Conservation (phyloP, 2,797 vertebrate species). For the Oryzias dopingdopingensis region DNA sequence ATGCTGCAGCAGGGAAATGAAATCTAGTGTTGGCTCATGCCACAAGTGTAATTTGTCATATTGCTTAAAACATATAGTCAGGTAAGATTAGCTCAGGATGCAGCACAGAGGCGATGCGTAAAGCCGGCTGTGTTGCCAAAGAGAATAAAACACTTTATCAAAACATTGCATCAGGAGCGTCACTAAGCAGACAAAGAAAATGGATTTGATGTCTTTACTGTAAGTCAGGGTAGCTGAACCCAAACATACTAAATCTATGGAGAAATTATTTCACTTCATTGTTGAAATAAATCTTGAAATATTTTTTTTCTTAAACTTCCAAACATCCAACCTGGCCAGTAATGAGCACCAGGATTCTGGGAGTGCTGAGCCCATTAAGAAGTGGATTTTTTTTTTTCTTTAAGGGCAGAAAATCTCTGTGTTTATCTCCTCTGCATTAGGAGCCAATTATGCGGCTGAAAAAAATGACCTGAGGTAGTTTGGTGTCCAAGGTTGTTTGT, state of each 20-base stretch:
- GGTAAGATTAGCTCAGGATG: slow-evolving; percentile 16
- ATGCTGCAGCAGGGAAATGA: slow-evolving; percentile 5
- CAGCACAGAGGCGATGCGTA: slow-evolving; percentile 17
- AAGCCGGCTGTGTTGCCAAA: slow-evolving; percentile 31
- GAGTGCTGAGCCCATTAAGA: slow-evolving; percentile 49
- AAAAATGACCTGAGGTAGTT: slow-evolving; percentile 66
- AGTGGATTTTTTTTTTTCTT: slow-evolving; percentile 37
- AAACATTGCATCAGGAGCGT: slow-evolving; percentile 59
- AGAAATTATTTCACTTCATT: not conserved
- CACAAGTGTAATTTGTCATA: slow-evolving; percentile 1
- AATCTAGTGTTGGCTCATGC: too few species aligned
- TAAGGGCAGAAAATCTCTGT: slow-evolving; percentile 56
- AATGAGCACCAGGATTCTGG: slow-evolving; percentile 44
- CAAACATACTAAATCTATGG: slow-evolving; percentile 15
- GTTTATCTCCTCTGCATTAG: slow-evolving; percentile 64
- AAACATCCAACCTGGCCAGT: slow-evolving; percentile 33
- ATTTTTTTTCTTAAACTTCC: slow-evolving; percentile 30
- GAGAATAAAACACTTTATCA: slow-evolving; percentile 41
- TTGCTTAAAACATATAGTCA: slow-evolving; percentile 28
- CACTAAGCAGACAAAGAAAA: slow-evolving; percentile 22
- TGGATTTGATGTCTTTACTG: slow-evolving; percentile 27
- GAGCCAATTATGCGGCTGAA: slow-evolving; percentile 70
- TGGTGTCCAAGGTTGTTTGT: slow-evolving; percentile 68
- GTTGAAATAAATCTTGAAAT: too few species aligned
- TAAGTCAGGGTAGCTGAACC: slow-evolving; percentile 9